Evolutionary conservation across 2,797 vertebrate species (phyloP).

Genomic region (Pseudotriccus pelzelni): DNA sequence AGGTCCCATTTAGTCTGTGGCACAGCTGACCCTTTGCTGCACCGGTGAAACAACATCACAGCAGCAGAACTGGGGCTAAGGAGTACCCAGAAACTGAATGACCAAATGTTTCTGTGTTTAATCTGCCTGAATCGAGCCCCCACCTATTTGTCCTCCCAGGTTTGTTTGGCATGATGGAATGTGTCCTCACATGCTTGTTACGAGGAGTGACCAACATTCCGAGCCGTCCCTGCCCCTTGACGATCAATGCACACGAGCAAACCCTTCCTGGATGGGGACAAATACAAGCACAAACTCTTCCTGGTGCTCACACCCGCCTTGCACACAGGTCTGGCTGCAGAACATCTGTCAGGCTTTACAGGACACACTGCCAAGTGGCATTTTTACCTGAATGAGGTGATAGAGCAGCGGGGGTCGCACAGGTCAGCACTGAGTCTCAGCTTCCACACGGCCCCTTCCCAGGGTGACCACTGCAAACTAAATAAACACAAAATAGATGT

Average conservation of each 20-base stretch:
- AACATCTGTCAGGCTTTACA: background rate
- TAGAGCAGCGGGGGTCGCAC: background rate
- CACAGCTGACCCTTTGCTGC: background rate
- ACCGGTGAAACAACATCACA: background rate
- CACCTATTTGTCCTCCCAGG: background rate
- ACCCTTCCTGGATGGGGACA: background rate
- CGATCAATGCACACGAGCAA: background rate
- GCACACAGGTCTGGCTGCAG: background rate
- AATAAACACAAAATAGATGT: background rate
- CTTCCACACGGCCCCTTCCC: background rate
- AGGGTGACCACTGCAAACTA: background rate
- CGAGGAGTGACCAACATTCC: background rate
- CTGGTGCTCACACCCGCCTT: background rate
- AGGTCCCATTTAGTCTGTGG: background rate
- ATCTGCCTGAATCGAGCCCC: background rate
- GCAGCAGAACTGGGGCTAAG: background rate
- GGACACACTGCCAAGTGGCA: background rate
- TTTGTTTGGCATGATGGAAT: background rate
- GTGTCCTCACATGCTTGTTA: background rate
- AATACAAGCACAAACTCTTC: background rate
- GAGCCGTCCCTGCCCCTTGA: background rate
- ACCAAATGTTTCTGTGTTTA: background rate
- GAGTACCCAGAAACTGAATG: background rate
- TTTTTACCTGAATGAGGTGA: background rate
- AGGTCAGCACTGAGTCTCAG: background rate